Conservation (phyloP, 2,888 invertebrate genomes). For the Aphidoletes aphidimyza region DNA sequence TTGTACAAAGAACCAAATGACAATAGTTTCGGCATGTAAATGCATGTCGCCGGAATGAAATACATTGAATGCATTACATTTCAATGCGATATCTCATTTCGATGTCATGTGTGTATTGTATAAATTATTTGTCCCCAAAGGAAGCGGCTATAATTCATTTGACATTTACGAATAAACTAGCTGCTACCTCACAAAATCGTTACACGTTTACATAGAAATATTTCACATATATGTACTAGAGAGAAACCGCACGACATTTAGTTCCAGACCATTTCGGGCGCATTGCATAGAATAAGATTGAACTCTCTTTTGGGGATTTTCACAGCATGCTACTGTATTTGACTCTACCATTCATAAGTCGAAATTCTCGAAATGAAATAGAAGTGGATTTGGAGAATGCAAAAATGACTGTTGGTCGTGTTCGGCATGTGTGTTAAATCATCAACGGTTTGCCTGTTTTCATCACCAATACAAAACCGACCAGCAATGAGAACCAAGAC, state of each 20-base stretch:
- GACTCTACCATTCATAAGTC: not conserved
- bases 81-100: slow-evolving; percentile 10
- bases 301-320: slow-evolving; percentile 51
- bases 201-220: not conserved
- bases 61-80: slow-evolving; percentile 38
- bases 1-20: not conserved
- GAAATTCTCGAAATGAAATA: not conserved
- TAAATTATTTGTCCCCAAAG: slow-evolving; percentile 52
- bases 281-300: slow-evolving; percentile 41
- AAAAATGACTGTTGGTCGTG: slow-evolving; percentile 8
- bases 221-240: too few species aligned
- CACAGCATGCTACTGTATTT: too few species aligned
- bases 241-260: slow-evolving; percentile 52
- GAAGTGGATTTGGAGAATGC: not conserved
- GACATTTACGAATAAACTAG: slow-evolving; percentile 35
- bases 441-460: not conserved
- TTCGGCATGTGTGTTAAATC: not conserved
- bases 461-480: not conserved
- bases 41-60: slow-evolving; percentile 10
- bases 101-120: slow-evolving; percentile 52
- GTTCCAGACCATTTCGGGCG: slow-evolving; percentile 38
- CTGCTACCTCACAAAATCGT: not conserved
- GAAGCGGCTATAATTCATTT: slow-evolving; percentile 52
- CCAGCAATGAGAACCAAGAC: not conserved
- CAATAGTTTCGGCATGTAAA: slow-evolving; percentile 23